Base-by-base conservation (phyloP, 2,113 vertebrate genomes). In the Corvus moneduloides region DNA sequence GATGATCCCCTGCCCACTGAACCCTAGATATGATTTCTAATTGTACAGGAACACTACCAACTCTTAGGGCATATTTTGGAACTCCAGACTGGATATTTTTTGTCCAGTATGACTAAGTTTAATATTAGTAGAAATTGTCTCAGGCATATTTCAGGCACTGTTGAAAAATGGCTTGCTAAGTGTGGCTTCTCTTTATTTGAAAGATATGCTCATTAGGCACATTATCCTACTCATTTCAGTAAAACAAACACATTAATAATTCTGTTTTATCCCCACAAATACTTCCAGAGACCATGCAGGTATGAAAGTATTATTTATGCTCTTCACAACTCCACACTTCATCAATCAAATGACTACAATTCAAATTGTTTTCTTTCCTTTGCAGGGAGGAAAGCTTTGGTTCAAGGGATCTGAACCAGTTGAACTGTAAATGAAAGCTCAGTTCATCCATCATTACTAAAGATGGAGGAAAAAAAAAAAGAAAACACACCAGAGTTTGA, bases 201-300 rank as follows among this genome's bases (percentile, higher is more conserved):
- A 58, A 86, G 78, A 80, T 23, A 63, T 1, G 6, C 51, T 95
- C 23, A 68, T 90, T 86, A 90, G 64, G 13, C 33, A 77, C 18
- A 32, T 86, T 93, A 81, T 39, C 39, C 68, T 63, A 55, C 59
- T 69, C 43, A 58, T 91, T 88, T 88, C 75, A 56, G 63, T 62
- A 72, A 88, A 95, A 86, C 51, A 78, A 96, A 89, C 59, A 81
- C 55, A 89, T 91, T 67, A 51, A 59, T 86, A 91, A 84, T 35
- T 76, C 84, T 80, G 22, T 84, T 94, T 84, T 61, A 74, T 74
- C 26, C 52, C 8, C 30, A 48, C 55, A 64, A 80, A 67, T 35
- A 74, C 17, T 90, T 93, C 39, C 82, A 92, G 92, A 72, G 79
- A 77, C 67, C 52, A 55, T 16, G 37, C 30, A 94, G 90, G 81